Evolutionary conservation across 2,797 vertebrate genomes (phyloP).

Genomic region (Ctenochaetus hawaiiensis): DNA sequence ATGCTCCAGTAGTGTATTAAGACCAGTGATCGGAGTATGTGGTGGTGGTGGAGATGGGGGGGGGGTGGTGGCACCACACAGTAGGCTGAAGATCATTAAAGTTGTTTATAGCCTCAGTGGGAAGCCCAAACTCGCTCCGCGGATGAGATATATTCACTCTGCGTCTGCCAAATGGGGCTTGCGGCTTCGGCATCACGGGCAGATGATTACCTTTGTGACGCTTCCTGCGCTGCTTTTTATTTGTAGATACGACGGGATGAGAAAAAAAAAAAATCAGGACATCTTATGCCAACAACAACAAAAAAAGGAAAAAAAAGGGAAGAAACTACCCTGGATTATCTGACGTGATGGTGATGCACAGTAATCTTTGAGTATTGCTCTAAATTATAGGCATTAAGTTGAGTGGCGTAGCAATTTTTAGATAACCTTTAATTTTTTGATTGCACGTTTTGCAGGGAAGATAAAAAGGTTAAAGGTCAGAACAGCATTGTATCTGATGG

Average conservation of each 20-base stretch:
- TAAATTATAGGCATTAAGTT: neutral
- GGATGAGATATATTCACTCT: constrained; percentile 65
- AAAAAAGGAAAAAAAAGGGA: neutral
- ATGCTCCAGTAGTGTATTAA: constrained; percentile 61
- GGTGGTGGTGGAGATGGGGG: neutral
- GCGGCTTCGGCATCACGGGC: constrained; percentile 49
- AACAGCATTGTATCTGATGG: neutral
- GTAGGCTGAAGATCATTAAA: constrained; percentile 72
- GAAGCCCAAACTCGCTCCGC: constrained; percentile 65
- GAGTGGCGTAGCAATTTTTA: neutral
- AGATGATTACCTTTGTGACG: constrained; percentile 71
- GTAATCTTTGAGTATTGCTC: neutral
- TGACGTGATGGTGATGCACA: neutral
- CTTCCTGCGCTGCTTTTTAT: constrained; percentile 61
- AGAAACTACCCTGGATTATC: constrained; percentile 39
- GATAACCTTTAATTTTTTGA: constrained; percentile 7
- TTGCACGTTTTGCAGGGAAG: neutral
- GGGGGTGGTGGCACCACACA: constrained; percentile 30
- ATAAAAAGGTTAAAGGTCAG: neutral
- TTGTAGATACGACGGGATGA: constrained; percentile 48
- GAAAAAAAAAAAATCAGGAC: constrained; percentile 5
- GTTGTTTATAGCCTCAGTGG: constrained; percentile 74
- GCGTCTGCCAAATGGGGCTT: constrained; percentile 62
- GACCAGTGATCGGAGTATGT: constrained; percentile 27
- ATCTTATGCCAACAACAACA: too few species aligned